Evolutionary conservation across 2,797 vertebrate genomes (phyloP), one percentile per base, ranked within the genome.

Genomic region (Xiphorhynchus erythropygius): DNA sequence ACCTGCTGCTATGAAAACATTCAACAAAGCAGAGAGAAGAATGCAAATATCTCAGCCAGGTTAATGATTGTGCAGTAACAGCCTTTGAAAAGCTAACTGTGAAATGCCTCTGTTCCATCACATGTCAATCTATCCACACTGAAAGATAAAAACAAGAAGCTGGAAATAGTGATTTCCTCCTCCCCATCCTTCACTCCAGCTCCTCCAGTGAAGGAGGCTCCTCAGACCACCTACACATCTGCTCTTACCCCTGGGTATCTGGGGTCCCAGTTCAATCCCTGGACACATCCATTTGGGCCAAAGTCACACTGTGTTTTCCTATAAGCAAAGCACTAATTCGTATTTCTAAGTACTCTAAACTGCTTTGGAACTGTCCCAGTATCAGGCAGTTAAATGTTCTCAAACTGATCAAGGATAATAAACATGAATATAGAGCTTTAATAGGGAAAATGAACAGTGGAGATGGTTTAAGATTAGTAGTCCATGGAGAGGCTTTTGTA

Each of bases 1-100:
- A 92, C 97, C 83, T 91, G 95, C 82, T 87, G 69, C 77, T 77
- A 62, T 46, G 92, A 95, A 97, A 97, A 95, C 87, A 95, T 83
- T 93, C 89, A 91, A 94, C 96, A 94, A 94, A 96, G 88, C 69
- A 83, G 37, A 90, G 39, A 91, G 90, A 89, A 81, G 70, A 93
- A 96, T 91, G 52, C 62, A 41, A 64, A 91, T 90, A 86, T 86
- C 93, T 70, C 84, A 92, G 42, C 37, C 56, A 90, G 89, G 94
- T 96, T 94, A 95, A 95, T 95, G 79, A 94, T 90, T 92, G 79
- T 69, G 50, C 86, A 77, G 57, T 23, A 81, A 75, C 52, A 85
- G 37, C 59, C 93, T 94, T 92, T 85, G 69, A 88, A 91, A 94
- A 93, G 52, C 64, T 77, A 21, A 9, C 56, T 30, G 33, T 70